Evolutionary conservation across 2,888 invertebrate species (phyloP), one percentile per base, ranked within the genome.

Genomic region (Cerastis rubricosa): DNA sequence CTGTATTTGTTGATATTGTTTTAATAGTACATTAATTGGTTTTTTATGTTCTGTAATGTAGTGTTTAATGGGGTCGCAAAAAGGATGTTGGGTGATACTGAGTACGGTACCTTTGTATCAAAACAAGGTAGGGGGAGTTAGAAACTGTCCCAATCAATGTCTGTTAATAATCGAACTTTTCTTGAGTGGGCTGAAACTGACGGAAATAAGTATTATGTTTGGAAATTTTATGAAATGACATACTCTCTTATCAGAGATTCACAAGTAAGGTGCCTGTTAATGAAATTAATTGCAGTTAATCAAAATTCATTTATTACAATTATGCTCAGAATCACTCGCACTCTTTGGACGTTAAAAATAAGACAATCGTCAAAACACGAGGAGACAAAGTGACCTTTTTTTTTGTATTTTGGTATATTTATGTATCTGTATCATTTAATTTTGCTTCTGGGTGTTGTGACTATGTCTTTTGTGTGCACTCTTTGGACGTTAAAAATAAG

Each of bases 11-110:
- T 91, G 91, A 92, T 92, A 90, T 92, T 92, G 91, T 90, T 91
- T 94, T 95, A 94, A 95, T 93, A 91, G 92, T 85, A 74, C 88
- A 92, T 94, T 94, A 93, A 94, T 94, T 92, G 91, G 83, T 67
- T 91, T 95, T 95, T 95, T 94, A 95, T 91, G 93, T 89, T 72
- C 79, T 81, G 76, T 87, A 89, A 88, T 90, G 77, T 84, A 63
- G 71, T 85, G 84, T 85, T 82, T 79, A 71, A 85, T 75, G 73
- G 57, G 47, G 57, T 80, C 81, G 87, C 87, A 71, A 88, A 88
- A 87, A 80, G 68, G 76, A 40, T 71, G 61, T 67, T 54, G 5
- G 17, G n/a, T 22, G 59, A 75, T 59, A 71, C 14, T 19, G n/a
- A 19, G 0, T 65, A 40, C 19, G 25, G 64, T 35, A 25, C n/a